These are phyloP conservation scores for Cephus sareptanus DNA, from an alignment of 2,888 invertebrate species.

Conservation along the genomic window DNA sequence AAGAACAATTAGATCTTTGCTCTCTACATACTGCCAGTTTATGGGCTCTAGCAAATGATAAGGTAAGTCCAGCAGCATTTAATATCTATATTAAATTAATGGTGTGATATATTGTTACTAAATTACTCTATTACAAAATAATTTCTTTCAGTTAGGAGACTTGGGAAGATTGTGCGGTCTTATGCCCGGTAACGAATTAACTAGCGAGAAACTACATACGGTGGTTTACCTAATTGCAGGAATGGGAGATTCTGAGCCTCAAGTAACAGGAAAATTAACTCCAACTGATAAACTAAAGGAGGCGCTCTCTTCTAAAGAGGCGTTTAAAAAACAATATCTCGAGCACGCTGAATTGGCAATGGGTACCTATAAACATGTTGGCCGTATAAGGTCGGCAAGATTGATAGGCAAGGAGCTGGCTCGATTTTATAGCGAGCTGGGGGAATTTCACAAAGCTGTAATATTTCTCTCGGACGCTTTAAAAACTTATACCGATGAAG, in stretches of 20 bases:
- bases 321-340: conserved; percentile 90
- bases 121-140: not conserved
- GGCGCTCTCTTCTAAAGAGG: conserved; percentile 88
- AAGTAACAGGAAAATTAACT: conserved; percentile 66
- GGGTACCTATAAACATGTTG: conserved; percentile 96
- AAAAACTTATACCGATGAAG: conserved; percentile 87
- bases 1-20: conserved; percentile 73
- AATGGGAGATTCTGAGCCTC: conserved; percentile 80
- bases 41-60: conserved; percentile 89
- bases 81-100: not conserved
- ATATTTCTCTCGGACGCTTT: conserved; percentile 89
- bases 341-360: conserved; percentile 95
- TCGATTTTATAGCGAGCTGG: conserved; percentile 87
- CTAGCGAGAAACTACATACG: conserved; percentile 89
- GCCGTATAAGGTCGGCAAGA: conserved; percentile 81
- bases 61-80: conserved; percentile 67
- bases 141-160: conserved; percentile 75
- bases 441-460: conserved; percentile 89
- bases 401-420: conserved; percentile 91
- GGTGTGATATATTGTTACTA: not conserved
- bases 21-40: conserved; percentile 87
- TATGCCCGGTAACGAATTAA: conserved; percentile 83
- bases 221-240: conserved; percentile 93
- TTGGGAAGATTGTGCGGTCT: conserved; percentile 92
- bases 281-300: conserved; percentile 89